Evolutionary conservation across 2,888 invertebrate genomes (phyloP), one percentile per base, ranked within the genome.

Genomic region (Agelastica alni): DNA sequence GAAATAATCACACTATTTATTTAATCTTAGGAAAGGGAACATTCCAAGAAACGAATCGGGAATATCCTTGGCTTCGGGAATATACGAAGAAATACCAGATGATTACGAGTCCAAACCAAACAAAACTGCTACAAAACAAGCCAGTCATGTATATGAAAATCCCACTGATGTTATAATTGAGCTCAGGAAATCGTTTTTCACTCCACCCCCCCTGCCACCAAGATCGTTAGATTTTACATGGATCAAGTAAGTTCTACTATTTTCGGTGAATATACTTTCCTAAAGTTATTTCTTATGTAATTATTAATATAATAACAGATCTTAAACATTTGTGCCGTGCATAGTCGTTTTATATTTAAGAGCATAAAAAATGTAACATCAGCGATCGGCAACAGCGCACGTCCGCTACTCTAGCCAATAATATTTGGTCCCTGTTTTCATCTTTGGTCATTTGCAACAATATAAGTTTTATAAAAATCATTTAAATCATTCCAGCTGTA

Each of bases 11-110:
- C n/a, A n/a, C n/a, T n/a, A n/a, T n/a, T n/a, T n/a, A n/a, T n/a
- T n/a, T n/a, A n/a, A n/a, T 51, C 43, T 53, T 54, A 43, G 51
- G 58, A 65, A 5, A 61, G 51, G 43, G 31, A 56, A 20, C 26
- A 34, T 47, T 47, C 70, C 76, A 0, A 80, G 83, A 1, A 79
- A 83, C 3, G 75, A 78, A 56, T 86, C 86, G 0, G 79, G 83
- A 17, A 76, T 80, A 36, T 87, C 87, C 0, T 68, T 84, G 2
- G 80, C 84, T 13, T 67, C 67, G n/a, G 87, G 86, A 34, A 84
- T 86, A 61, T 87, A 87, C 72, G 87, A 87, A 68, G 87, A 87
- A 75, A 87, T 87, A 58, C 74, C 81, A 1, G 86, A 85, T 4
- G 65, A 68, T 13, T 62, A 56, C 10, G 51, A 54, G 22, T 18